Base-by-base conservation (phyloP, 2,797 vertebrate genomes). In the Leptodactylus fallax region DNA sequence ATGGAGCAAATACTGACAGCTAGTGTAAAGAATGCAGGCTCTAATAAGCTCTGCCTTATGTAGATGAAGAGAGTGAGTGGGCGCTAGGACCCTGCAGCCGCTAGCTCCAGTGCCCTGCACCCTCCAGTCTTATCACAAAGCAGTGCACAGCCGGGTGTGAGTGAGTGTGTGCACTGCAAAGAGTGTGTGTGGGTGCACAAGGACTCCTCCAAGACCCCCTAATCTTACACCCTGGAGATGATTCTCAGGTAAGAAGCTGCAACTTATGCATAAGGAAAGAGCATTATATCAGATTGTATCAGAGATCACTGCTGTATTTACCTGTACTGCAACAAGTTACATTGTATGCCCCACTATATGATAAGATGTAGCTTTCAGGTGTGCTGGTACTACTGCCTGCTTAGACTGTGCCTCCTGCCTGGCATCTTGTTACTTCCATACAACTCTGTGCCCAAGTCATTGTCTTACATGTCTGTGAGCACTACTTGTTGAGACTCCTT, bases 91-190 rank as follows among this genome's bases (percentile, higher is more conserved):
- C 87, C 71, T 56, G 83, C 87, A 67, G 87, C 7, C 77, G 16
- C 23, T 16, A 45, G 21, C 63, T 81, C 17, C 76, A 51, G 63
- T 74, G 67, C 77, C 78, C 83, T 85, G 78, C 83, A 88, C 83
- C 83, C 87, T 88, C 78, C 83, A 85, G 61, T 49, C 87, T 89
- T 89, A 89, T 89, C 87, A 85, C 87, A 89, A 89, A 89, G 87
- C 87, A 85, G 83, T 23, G 78, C 53, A 47, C 45, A 89, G 87
- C 79, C 87, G 56, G 83, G 87, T 89, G 87, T 86, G 83, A 89
- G 80, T 83, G 72, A 27, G 85, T 79, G 71, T 72, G 71, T 76
- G 85, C 77, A 49, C 17, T 86, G 85, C 74, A 86, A 47, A 53
- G 45, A 79, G 85, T 69, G 71, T 58, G 71, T 71, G 61, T 60